phyloP scores from a whole-genome alignment of 2,797 vertebrate genomes.

The Channa striata region DNA sequence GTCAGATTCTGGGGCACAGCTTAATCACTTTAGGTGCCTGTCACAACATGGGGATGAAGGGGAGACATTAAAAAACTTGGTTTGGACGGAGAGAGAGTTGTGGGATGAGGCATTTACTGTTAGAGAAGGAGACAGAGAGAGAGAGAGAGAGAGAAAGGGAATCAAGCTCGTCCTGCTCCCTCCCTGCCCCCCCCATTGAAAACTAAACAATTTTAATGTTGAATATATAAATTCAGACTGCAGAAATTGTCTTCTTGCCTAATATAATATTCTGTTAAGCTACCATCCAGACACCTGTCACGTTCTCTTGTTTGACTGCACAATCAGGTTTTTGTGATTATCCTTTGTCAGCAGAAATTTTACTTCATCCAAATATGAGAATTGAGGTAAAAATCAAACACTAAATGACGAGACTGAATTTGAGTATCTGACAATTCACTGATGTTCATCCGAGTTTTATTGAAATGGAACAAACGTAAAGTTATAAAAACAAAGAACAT shows the following conservation, averaged over 20 bases:
- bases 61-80: slow-evolving; percentile 71
- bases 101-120: slow-evolving; percentile 86
- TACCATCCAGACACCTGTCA: slow-evolving; percentile 46
- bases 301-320: slow-evolving; percentile 55
- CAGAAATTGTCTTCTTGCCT: slow-evolving; percentile 54
- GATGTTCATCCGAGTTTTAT: slow-evolving; percentile 99
- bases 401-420: slow-evolving; percentile 95
- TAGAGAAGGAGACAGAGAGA: slow-evolving; percentile 50
- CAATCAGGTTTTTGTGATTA: slow-evolving; percentile 66
- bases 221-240: slow-evolving; percentile 40
- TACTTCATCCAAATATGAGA: slow-evolving; percentile 77
- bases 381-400: slow-evolving; percentile 78
- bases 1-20: slow-evolving; percentile 88
- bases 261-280: slow-evolving; percentile 72
- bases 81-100: slow-evolving; percentile 85
- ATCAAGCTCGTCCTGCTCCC: slow-evolving; percentile 62
- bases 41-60: slow-evolving; percentile 87
- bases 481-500: slow-evolving; percentile 99
- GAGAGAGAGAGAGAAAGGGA: slow-evolving; percentile 45
- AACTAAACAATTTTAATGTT: slow-evolving; percentile 26
- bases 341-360: slow-evolving; percentile 66
- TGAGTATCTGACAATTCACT: slow-evolving; percentile 95
- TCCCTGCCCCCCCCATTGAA: slow-evolving; percentile 32
- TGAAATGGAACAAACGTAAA: slow-evolving; percentile 99
- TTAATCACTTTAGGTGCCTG: slow-evolving; percentile 93